Evolutionary conservation across 1,140 invertebrate genomes (phyloP), one percentile per base, ranked within the genome.

Genomic region (Zeugodacus cucurbitae): DNA sequence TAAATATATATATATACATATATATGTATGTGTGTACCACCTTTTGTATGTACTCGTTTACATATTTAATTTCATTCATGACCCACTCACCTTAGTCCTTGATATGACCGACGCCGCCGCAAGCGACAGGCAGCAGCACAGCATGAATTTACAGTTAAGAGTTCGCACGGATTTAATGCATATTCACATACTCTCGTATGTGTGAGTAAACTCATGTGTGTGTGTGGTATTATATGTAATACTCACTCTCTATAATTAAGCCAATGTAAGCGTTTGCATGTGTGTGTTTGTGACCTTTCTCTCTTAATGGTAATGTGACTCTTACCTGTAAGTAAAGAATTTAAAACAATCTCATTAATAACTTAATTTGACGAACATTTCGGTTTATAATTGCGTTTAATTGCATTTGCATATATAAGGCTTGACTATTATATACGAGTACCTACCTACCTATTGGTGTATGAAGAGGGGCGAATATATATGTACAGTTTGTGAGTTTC

Each of bases 71-170:
- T 74, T 22, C 67, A 74, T 74, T 74, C 32, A 74, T 74, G 32
- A 74, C 34, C 17, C 20, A 74, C 67, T 74, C 67, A 74, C 67
- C 67, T 74, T 37, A 74, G 67, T 74, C 34, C 32, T 74, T 74
- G 67, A 67, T 32, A 34, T 67, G 17, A 17, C 32, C 37, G 14
- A 29, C 29, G 14, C 26, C 34, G 29, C 32, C 29, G n/a, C 58
- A 59, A 59, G 20, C n/a, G 58, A 62, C 17, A 17, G 17, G 67
- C 20, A 37, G 67, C 32, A 41, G 14, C 14, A 10, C 14, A 10
- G 64, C 34, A 74, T 14, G 0, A 17, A 10, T 41, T 74, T n/a
- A 41, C 34, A 74, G 67, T 62, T 62, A 62, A 62, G 67, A 1
- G 17, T 41, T 37, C 67, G 22, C 4, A 37, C 34, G 8, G 3